These are phyloP conservation scores for Steinernema scapterisci DNA, from an alignment of 2,888 invertebrate genomes.

Conservation along the genomic window DNA sequence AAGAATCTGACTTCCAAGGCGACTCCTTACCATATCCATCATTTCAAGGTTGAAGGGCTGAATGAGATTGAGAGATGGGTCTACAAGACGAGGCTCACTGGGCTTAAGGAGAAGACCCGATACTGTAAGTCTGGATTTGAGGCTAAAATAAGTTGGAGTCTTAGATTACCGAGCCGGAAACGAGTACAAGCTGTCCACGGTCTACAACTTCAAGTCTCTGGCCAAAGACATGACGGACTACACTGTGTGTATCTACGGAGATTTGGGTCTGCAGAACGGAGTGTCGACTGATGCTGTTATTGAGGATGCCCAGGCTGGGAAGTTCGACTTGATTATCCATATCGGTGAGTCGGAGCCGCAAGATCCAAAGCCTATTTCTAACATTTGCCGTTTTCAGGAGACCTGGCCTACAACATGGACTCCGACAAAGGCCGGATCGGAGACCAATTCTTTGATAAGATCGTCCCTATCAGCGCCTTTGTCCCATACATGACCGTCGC, in stretches of 20 bases:
- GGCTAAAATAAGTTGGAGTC: neutral
- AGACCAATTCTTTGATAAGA: conserved; percentile 88
- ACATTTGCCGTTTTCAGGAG: conserved; percentile 72
- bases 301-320: conserved; percentile 74
- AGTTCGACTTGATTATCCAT: conserved; percentile 65
- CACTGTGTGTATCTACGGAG: conserved; percentile 73
- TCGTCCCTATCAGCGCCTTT: conserved; percentile 85
- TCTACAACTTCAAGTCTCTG: conserved; percentile 18
- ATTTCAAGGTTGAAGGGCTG: neutral
- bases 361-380: neutral
- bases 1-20: neutral
- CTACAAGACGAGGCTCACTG: conserved; percentile 1
- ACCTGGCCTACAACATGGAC: conserved; percentile 93
- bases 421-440: conserved; percentile 79
- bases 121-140: neutral
- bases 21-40: neutral
- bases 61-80: conserved; percentile 21
- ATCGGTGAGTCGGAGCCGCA: conserved; percentile 50
- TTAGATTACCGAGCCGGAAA: conserved; percentile 25
- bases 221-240: conserved; percentile 2
- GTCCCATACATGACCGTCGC: conserved; percentile 81
- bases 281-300: conserved; percentile 75
- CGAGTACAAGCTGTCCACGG: neutral
- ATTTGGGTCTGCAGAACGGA: conserved; percentile 89
- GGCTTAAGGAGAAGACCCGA: neutral